Base-by-base conservation (phyloP, 2,888 invertebrate species). In the Tachina grossa region DNA sequence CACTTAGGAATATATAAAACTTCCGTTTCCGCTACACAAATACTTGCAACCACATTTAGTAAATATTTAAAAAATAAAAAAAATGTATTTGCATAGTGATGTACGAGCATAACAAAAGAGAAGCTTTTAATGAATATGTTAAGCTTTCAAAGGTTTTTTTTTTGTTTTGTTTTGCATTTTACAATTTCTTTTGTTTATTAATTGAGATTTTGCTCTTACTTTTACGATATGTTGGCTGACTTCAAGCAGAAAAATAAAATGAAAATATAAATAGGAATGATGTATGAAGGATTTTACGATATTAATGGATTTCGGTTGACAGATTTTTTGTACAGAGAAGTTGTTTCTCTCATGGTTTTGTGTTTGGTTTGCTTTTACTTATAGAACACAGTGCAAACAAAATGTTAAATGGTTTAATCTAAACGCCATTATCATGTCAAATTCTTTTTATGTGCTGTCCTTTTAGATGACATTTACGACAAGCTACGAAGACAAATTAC, bases 1-100 rank as follows among this genome's bases (percentile, higher is more conserved):
- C 5, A 31, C 31, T 31, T 31, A 31, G 6, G 31, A 31, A 31
- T 31, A 57, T 45, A 71, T 57, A 76, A 76, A 76, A 76, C 75
- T 47, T 76, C 75, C 75, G 75, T 76, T 76, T 76, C 75, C 75
- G 75, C 65, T 65, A 22, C 13, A 65, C 45, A 76, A 65, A 65
- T 16, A 65, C 55, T 55, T 55, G 75, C 61, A n/a, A 49, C 22
- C 51, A 19, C 13, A 13, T 55, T 69, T 69, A n/a, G n/a, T n/a
- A 69, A 43, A 55, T 55, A 41, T 22, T n/a, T 6, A 39, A 51
- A 51, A 39, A 51, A 39, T 41, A 2, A 6, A 39, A 51, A 51
- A 39, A 51, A 51, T 68, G 0, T 51, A 68, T 63, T 63, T 45
- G 65, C 19, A 47, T 47, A 61, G 22, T 47, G 22, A 43, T 43